Evolutionary conservation across 92 coral and sea anemone species (phyloP).

Genomic region (Pocillopora grandis): DNA sequence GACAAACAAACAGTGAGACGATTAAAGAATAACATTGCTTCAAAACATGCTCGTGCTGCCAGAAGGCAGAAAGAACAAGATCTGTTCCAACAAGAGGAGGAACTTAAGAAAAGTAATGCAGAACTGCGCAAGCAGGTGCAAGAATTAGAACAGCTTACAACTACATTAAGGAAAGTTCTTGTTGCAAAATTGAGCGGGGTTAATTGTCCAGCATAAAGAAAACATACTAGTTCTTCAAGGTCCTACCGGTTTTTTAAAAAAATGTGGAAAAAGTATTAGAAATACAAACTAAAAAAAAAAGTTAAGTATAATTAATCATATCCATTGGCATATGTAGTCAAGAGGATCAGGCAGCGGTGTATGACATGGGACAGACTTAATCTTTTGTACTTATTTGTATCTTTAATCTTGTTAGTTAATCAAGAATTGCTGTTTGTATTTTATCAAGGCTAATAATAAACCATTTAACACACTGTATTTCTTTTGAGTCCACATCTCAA

Average conservation of each 20-base stretch:
- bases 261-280: not conserved
- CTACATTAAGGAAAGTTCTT: conserved; percentile 63
- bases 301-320: too few species aligned
- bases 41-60: conserved; percentile 79
- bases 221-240: not conserved
- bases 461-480: not conserved
- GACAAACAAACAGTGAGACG: conserved; percentile 73
- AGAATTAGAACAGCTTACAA: conserved; percentile 67
- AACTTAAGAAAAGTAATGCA: conserved; percentile 69
- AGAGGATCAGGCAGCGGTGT: too few species aligned
- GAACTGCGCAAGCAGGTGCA: conserved; percentile 61
- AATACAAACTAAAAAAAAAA: too few species aligned
- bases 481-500: not conserved
- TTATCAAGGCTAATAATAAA: not conserved
- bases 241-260: not conserved
- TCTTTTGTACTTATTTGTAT: not conserved
- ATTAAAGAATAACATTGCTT: conserved; percentile 89
- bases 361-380: too few species aligned
- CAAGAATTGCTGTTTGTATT: not conserved
- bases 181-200: conserved; percentile 71
- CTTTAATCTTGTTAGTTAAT: not conserved
- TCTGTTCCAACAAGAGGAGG: conserved; percentile 72
- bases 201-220: conserved; percentile 15
- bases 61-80: conserved; percentile 76
- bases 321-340: too few species aligned